phyloP scores from a whole-genome alignment of 2,888 invertebrate genomes.

The Girardia tigrina region DNA sequence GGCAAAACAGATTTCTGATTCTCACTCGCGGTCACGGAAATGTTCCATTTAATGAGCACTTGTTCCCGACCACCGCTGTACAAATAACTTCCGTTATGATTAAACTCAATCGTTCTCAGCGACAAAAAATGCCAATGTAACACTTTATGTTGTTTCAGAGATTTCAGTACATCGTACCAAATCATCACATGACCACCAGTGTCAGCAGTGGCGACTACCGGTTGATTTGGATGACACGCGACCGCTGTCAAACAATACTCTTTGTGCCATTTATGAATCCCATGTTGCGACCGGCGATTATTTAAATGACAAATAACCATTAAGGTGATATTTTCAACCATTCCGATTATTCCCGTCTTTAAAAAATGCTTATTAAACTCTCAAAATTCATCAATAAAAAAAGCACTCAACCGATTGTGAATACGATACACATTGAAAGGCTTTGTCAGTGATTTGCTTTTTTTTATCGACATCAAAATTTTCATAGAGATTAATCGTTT shows the following conservation, averaged over 20 bases:
- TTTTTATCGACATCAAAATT: neutral
- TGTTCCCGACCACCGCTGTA: neutral
- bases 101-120: neutral
- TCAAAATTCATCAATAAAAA: no score
- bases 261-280: neutral
- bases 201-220: neutral
- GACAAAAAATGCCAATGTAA: conserved; percentile 1
- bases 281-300: neutral
- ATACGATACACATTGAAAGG: neutral
- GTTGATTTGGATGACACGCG: neutral
- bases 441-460: neutral
- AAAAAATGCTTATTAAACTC: neutral
- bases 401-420: no score
- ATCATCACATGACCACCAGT: neutral
- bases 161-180: neutral
- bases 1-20: conserved; percentile 8
- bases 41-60: neutral
- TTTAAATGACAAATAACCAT: neutral
- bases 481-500: neutral
- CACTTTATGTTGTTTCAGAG: neutral
- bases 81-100: neutral
- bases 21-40: neutral
- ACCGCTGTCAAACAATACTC: neutral
- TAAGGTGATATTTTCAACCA: neutral
- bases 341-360: neutral